A percentile compares a stretch with the other conserved stretches of the same genome.
phyloP scores from a whole-genome alignment of 2,113 vertebrate species.

The Choloepus hoffmanni region DNA sequence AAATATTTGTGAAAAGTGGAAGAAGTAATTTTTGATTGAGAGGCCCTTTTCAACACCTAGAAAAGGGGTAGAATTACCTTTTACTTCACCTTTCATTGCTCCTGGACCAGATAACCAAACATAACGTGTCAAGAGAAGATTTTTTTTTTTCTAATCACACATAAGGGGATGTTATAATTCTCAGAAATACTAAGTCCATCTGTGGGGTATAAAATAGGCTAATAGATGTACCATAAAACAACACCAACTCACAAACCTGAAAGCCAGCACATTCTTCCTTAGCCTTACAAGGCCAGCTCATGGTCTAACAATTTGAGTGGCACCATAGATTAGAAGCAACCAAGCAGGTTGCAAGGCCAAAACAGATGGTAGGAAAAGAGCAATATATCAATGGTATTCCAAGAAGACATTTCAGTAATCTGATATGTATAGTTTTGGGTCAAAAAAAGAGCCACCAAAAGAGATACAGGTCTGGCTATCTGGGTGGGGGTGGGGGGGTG shows the following conservation, averaged over 20 bases:
- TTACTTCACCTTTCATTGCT: not conserved
- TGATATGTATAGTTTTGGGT: not conserved
- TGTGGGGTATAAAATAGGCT: not conserved
- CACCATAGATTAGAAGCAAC: not conserved
- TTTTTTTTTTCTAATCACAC: not conserved
- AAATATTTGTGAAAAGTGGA: not conserved
- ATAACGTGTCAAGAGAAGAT: not conserved
- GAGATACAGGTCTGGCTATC: not conserved
- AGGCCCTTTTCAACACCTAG: not conserved
- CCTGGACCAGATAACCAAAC: not conserved
- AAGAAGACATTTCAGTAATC: not conserved
- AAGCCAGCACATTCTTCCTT: not conserved
- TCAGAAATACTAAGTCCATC: not conserved
- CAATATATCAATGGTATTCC: not conserved
- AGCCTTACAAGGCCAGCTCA: not conserved
- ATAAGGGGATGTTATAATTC: not conserved
- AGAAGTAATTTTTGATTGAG: not conserved
- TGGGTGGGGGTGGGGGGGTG: too few species aligned
- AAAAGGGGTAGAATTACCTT: not conserved
- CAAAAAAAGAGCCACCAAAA: constrained; percentile 22
- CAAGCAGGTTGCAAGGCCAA: not conserved
- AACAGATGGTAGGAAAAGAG: not conserved
- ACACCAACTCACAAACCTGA: not conserved
- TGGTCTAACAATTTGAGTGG: not conserved
- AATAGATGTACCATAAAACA: not conserved